A percentile compares a stretch with the other conserved stretches of the same genome.
Conservation (phyloP, 2,113 vertebrate genomes). For the Anguilla rostrata region DNA sequence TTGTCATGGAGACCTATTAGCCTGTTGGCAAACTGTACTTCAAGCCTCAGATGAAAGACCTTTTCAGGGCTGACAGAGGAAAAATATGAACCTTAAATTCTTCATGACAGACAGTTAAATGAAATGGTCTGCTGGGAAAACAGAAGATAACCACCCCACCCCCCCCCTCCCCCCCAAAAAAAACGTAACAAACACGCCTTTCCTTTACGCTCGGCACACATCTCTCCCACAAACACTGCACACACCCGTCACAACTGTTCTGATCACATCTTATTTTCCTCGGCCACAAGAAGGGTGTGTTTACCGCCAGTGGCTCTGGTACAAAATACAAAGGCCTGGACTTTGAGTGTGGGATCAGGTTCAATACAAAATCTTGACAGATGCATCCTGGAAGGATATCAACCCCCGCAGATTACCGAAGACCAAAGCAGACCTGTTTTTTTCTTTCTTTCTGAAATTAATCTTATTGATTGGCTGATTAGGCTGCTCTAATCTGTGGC, state of each 20-base stretch:
- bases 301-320: conserved; percentile 45
- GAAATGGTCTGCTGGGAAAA: conserved; percentile 68
- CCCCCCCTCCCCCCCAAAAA: conserved; percentile 3
- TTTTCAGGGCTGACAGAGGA: conserved; percentile 90
- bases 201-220: not conserved
- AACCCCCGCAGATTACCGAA: conserved; percentile 64
- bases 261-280: not conserved
- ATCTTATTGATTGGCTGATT: conserved; percentile 76
- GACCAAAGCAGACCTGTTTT: conserved; percentile 70
- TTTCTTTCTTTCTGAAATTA: conserved; percentile 59
- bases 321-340: conserved; percentile 61
- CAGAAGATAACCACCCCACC: conserved; percentile 10
- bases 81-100: conserved; percentile 98
- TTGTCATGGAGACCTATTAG: conserved; percentile 83
- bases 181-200: conserved; percentile 24
- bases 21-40: conserved; percentile 87
- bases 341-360: conserved; percentile 80
- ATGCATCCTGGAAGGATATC: conserved; percentile 83
- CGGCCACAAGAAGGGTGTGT: conserved; percentile 35
- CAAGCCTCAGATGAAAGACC: conserved; percentile 95
- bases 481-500: conserved; percentile 72
- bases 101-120: conserved; percentile 92
- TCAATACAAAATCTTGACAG: conserved; percentile 86
- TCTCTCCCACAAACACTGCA: not conserved
- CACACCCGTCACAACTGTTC: not conserved